A percentile compares a stretch with the other conserved stretches of the same genome.
These are phyloP conservation scores for Emydoidea blandingii DNA, from an alignment of 2,797 vertebrate species.

Conservation along the genomic window DNA sequence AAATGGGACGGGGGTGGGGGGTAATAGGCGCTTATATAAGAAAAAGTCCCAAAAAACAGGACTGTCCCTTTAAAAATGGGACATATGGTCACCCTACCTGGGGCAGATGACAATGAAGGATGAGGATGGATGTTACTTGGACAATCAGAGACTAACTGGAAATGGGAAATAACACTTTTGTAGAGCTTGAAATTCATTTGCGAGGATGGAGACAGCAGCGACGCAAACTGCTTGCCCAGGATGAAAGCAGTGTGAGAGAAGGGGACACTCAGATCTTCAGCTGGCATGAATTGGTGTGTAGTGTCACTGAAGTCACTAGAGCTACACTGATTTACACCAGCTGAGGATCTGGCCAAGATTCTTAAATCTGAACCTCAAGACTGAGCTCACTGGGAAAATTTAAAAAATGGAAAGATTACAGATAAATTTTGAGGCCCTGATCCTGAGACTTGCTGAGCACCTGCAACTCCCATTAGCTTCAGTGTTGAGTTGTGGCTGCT, in stretches of 20 bases:
- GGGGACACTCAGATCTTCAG: background rate
- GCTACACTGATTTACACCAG: background rate
- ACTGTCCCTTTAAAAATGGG: too few relatives aligned
- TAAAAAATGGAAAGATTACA: background rate
- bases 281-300: background rate
- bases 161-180: background rate
- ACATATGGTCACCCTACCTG: too few relatives aligned
- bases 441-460: background rate
- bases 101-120: background rate
- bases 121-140: background rate
- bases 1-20: too few relatives aligned
- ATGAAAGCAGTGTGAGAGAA: background rate
- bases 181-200: background rate
- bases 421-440: background rate
- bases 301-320: background rate
- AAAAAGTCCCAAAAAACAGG: too few relatives aligned
- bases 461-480: background rate
- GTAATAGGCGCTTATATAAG: too few relatives aligned
- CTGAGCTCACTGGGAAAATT: background rate
- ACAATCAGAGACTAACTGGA: background rate
- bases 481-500: conserved; percentile 28
- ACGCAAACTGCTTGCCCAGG: background rate
- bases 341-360: background rate
- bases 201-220: background rate
- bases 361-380: background rate